Base-by-base conservation (phyloP, 2,113 vertebrate genomes). In the Azemiops feae region DNA sequence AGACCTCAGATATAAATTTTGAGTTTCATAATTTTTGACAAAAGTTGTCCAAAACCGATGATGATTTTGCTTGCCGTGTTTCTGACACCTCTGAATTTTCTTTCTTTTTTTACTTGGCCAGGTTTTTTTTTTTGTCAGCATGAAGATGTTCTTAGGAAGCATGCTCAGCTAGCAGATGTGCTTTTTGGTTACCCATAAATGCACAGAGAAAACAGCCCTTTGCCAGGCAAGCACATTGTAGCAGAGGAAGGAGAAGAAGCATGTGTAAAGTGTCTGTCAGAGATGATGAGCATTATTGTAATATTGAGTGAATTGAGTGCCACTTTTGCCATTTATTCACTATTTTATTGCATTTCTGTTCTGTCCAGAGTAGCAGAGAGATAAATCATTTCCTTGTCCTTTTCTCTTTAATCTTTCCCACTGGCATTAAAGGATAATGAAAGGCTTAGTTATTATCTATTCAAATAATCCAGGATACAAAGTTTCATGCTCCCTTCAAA, bases 331-430 rank as follows among this genome's bases (percentile, higher is more conserved):
- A 89, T 94, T 91, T 92, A 81, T 47, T 91, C 85, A 54, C 55
- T 18, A 60, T 64, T 94, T 92, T 88, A 91, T 94, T 92, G 87
- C 89, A 89, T 94, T 88, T 57, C 89, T 85, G 4, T 52, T 91
- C 54, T 60, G 18, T 91, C 90, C 53, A 11, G 45, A 12, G 34
- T 88, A 81, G 89, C 47, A 45, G 86, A 92, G 53, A 14, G 69
- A 94, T 69, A 50, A 30, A 23, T 93, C 86, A 47, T 89, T 91
- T 54, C 86, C 47, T 89, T 89, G 55, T 91, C 50, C 47, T 54
- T 43, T 85, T 74, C 53, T 27, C n/a, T 91, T 52, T 94, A 87
- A 88, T 88, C 57, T 85, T 87, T 85, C 85, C n/a, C 69, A n/a
- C 85, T 90, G 54, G 58, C 89, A 91, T 94, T 91, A 93, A 69